Base-by-base conservation (phyloP, 2,888 invertebrate species). In the Clivina fossor region DNA sequence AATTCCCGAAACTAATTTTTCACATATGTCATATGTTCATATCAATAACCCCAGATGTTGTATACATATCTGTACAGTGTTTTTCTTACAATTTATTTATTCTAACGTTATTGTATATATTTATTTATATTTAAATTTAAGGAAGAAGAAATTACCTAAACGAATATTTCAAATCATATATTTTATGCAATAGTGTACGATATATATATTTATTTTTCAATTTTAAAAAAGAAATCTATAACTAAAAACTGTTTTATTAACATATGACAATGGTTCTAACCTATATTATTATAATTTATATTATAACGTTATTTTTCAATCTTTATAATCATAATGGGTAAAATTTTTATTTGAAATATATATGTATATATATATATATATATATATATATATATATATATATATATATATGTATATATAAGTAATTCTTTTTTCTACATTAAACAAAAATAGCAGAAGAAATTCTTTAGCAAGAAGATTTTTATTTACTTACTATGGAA, bases 21-120 rank as follows among this genome's bases (percentile, higher is more conserved):
- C 51, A 51, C 49, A 20, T n/a, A n/a, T 30, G 40, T 48, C 48
- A 40, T 40, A 51, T 53, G 35, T 54, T 54, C 54, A 54, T 54
- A 54, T 54, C 54, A 46, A 46, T 38, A 54, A 46, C 38, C 46
- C 54, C 54, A 46, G 13, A 33, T 43, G 24, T 51, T 51, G 53
- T 54, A 54, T 44, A 54, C 54, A 54, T 54, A 54, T 54, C 54
- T 54, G 54, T 54, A 54, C 54, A 54, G 54, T 54, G 54, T 54
- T 54, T 50, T 44, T 53, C 44, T 54, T 37, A 19, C 20, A 33
- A 26, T 26, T 46, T 37, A 50, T 50, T 50, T 28, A 50, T 50
- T 50, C 22, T 22, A 40, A 50, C 18, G 50, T 50, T 50, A 50
- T 40, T 50, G 50, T 50, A 50, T 9, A 50, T 50, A 50, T 30